phyloP scores from a whole-genome alignment of 2,113 vertebrate species.

The Podiceps cristatus region DNA sequence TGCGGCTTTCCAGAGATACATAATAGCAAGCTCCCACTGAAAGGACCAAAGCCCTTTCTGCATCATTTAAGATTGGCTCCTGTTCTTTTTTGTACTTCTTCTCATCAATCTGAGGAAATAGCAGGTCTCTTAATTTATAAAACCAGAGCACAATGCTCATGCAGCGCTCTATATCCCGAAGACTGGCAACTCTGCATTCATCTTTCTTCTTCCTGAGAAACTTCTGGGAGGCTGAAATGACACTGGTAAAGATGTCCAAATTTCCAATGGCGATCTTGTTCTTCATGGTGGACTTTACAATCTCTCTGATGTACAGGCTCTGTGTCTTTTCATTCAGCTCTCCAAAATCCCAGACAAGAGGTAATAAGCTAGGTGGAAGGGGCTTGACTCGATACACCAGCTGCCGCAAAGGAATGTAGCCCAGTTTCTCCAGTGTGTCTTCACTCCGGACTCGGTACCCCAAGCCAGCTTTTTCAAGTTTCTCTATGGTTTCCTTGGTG shows the following conservation, averaged over 20 bases:
- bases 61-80: neutral
- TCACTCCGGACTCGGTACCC: slow-evolving; percentile 80
- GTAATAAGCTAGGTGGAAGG: slow-evolving; percentile 81
- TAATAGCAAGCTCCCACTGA: slow-evolving; percentile 82
- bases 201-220: slow-evolving; percentile 74
- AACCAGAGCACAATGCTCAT: slow-evolving; percentile 80
- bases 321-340: slow-evolving; percentile 80
- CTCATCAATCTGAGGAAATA: slow-evolving; percentile 34
- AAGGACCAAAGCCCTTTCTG: slow-evolving; percentile 74
- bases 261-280: slow-evolving; percentile 35
- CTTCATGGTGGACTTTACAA: slow-evolving; percentile 71
- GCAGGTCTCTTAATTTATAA: slow-evolving; percentile 56
- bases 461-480: slow-evolving; percentile 80
- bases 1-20: slow-evolving; percentile 74
- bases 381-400: slow-evolving; percentile 83
- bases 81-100: neutral
- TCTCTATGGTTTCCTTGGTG: slow-evolving; percentile 73
- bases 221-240: slow-evolving; percentile 77
- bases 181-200: slow-evolving; percentile 84
- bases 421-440: slow-evolving; percentile 79
- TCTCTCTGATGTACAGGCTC: slow-evolving; percentile 77
- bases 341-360: slow-evolving; percentile 85
- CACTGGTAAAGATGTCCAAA: slow-evolving; percentile 55
- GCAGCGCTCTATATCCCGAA: slow-evolving; percentile 82
- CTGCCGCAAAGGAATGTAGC: slow-evolving; percentile 80